Percentiles rank a stretch among this genome's conserved stretches.
These are phyloP conservation scores for Ornithoptera alexandrae DNA, from an alignment of 2,888 invertebrate species.

Conservation along the genomic window DNA sequence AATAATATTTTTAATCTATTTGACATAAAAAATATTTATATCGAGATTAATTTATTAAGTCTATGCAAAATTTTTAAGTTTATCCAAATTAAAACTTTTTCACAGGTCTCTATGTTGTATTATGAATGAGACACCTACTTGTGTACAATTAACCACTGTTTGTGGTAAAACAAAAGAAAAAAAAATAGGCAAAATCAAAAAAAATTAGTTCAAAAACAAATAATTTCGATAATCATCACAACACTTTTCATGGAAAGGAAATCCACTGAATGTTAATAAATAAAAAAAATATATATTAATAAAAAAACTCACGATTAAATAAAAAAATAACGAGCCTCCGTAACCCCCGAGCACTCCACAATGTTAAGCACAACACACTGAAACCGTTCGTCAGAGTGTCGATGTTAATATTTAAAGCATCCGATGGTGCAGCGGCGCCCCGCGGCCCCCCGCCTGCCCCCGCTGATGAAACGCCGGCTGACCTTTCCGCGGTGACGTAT, in stretches of 20 bases:
- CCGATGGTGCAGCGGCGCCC: conserved; percentile 26
- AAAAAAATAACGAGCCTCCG: conserved; percentile 11
- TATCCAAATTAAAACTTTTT: no score
- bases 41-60: no score
- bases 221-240: background rate
- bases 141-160: no score
- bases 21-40: background rate
- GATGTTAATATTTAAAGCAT: conserved; percentile 29
- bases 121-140: no score
- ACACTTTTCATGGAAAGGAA: background rate
- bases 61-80: no score
- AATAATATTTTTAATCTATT: background rate
- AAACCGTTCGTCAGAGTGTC: conserved; percentile 22
- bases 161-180: background rate
- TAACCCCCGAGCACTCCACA: conserved; percentile 29
- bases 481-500: conserved; percentile 21
- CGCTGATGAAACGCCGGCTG: conserved; percentile 25
- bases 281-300: conserved; percentile 8
- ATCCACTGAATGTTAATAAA: conserved; percentile 3
- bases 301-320: conserved; percentile 27
- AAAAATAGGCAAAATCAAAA: background rate
- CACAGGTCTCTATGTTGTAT: no score
- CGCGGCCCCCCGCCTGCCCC: conserved; percentile 4
- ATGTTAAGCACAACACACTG: conserved; percentile 30
- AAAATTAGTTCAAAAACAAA: background rate